Percentiles rank a stretch among this genome's conserved stretches.
Conservation (phyloP, 1,140 invertebrate species). For the Aricia agestis region DNA sequence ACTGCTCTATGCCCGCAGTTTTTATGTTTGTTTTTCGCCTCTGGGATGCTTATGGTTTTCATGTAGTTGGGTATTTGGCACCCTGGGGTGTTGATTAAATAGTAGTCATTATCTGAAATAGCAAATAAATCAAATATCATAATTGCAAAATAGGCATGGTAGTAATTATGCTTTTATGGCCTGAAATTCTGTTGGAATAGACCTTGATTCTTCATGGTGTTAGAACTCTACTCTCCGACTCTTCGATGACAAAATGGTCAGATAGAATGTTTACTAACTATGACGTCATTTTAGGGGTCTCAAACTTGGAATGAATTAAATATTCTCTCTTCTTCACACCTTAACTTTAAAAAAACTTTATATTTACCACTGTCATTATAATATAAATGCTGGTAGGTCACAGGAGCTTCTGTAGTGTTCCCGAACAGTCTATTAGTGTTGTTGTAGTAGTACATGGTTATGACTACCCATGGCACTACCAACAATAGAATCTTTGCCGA, state of each 20-base stretch:
- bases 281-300: too few relatives aligned
- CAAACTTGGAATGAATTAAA: too few relatives aligned
- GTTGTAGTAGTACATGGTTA: constrained; percentile 12
- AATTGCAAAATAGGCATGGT: too few relatives aligned
- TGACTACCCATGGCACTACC: constrained; percentile 3
- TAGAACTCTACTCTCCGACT: too few relatives aligned
- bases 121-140: too few relatives aligned
- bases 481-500: not conserved
- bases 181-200: too few relatives aligned
- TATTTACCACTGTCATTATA: not conserved
- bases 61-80: constrained; percentile 58
- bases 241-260: too few relatives aligned
- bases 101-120: constrained; percentile 38
- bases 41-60: constrained; percentile 38
- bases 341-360: too few relatives aligned
- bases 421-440: not conserved
- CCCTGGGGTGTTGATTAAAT: constrained; percentile 52
- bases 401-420: not conserved
- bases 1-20: constrained; percentile 38
- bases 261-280: too few relatives aligned
- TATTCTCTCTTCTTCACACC: too few relatives aligned
- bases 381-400: not conserved
- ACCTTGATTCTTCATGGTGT: too few relatives aligned
- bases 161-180: too few relatives aligned
- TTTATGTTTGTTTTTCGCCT: constrained; percentile 29